Base-by-base conservation (phyloP, 2,888 invertebrate species). In the Heliconius ismenius region DNA sequence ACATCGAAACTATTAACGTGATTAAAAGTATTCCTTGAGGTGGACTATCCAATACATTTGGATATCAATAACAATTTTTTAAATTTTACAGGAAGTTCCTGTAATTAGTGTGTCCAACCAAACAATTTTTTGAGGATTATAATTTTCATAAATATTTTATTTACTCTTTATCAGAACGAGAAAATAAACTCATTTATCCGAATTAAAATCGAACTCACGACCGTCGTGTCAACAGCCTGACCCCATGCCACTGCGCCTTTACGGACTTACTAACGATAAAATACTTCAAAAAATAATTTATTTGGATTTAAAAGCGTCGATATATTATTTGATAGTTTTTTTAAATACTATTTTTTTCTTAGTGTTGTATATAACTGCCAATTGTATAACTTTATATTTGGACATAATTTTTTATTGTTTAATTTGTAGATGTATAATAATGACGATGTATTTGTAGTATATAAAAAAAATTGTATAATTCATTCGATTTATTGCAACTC, bases 301-400 rank as follows among this genome's bases (percentile, higher is more conserved):
- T 54, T n/a, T 54, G n/a, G 26, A 11, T 62, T 13, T 15, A 26
- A 15, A 26, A 49, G 18, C 15, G 39, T 43, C 39, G 43, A 67
- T 9, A n/a, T 67, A 43, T 67, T 67, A 26, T 39, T 9, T 7
- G 15, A 28, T 62, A 26, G 15, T 62, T 65, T 24, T 24, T 67
- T 43, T 26, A 9, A 15, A 15, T 62, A 15, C 15, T 18, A 36
- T 24, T 15, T 67, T 65, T 65, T 39, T 67, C 21, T 43, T 67
- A 39, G n/a, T 39, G 13, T 24, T 67, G 67, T 67, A 67, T 43
- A 43, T 67, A 67, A 67, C 67, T 67, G 67, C 67, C 67, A 39
- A 67, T 24, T 67, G 67, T 67, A 67, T 67, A 67, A 67, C 39
- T 67, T 67, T 67, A 24, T 67, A 67, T 67, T 67, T 67, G 43